Percentiles rank a stretch among this genome's conserved stretches.
Conservation (phyloP, 2,888 invertebrate genomes). For the Geophilus truncorum region DNA sequence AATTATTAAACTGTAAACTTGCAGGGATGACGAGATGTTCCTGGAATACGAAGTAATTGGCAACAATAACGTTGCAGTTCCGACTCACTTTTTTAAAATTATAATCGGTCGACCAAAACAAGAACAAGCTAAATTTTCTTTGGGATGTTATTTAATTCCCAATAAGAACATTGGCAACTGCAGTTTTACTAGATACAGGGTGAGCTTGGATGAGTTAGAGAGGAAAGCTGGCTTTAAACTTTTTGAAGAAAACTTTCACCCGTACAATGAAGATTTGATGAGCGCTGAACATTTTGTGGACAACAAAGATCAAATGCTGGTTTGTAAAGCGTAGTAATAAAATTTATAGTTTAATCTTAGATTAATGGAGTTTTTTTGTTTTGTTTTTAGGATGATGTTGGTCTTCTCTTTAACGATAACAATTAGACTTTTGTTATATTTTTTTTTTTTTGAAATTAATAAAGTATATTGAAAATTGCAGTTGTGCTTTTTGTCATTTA, state of each 20-base stretch:
- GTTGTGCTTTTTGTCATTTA: too few species aligned
- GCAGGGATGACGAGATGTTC: neutral
- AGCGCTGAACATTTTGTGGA: neutral
- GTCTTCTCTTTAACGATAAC: too few species aligned
- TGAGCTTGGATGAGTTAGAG: neutral
- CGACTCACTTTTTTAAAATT: neutral
- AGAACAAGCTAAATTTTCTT: neutral
- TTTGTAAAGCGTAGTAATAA: too few species aligned
- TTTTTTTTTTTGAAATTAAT: too few species aligned
- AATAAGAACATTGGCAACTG: neutral
- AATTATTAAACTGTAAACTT: too few species aligned
- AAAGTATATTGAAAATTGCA: too few species aligned
- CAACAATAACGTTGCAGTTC: neutral
- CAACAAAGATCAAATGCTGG: neutral
- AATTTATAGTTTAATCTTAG: too few species aligned
- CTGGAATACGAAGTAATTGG: neutral
- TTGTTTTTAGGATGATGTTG: too few species aligned
- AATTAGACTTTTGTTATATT: too few species aligned
- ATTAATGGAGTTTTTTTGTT: too few species aligned
- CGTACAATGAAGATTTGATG: neutral
- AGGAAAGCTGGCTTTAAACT: neutral
- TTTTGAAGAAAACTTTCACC: neutral
- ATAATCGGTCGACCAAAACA: neutral
- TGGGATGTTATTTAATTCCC: neutral
- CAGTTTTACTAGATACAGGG: neutral